Conservation (phyloP, 1,140 invertebrate genomes). For the Magallana ariakensis region DNA sequence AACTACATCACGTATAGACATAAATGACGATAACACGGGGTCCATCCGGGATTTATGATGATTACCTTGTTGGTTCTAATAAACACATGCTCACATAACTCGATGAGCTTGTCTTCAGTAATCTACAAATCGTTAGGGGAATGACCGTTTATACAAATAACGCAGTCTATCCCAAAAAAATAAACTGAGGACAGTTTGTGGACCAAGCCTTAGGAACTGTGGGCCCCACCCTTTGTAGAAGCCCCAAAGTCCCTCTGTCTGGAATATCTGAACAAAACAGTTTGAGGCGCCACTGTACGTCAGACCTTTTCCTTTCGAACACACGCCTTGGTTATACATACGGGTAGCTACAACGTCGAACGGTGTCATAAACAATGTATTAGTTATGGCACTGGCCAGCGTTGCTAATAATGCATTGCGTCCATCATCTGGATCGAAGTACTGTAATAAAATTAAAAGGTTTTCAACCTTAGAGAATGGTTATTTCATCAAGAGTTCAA, state of each 20-base stretch:
- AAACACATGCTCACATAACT: neutral
- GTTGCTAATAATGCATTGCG: constrained; percentile 14
- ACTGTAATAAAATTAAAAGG: neutral
- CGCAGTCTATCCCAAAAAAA: constrained; percentile 25
- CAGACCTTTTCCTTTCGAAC: constrained; percentile 25
- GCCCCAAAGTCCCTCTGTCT: constrained; percentile 15
- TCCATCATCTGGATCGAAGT: constrained; percentile 17
- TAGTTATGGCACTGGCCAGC: constrained; percentile 13
- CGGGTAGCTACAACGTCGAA: constrained; percentile 25
- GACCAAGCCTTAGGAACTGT: constrained; percentile 18
- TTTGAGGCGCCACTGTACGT: neutral
- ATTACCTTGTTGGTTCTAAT: neutral
- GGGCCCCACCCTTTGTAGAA: constrained; percentile 36
- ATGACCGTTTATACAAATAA: constrained; percentile 15
- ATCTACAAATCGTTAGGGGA: neutral
- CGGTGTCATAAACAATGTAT: constrained; percentile 19
- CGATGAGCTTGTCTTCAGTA: neutral
- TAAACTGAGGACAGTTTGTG: constrained; percentile 38
- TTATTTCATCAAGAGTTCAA: too few species aligned
- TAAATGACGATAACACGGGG: neutral
- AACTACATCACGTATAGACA: neutral
- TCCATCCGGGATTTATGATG: neutral
- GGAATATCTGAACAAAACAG: constrained; percentile 20
- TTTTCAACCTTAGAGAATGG: too few species aligned
- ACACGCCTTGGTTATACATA: constrained; percentile 32